A percentile compares a stretch with the other conserved stretches of the same genome.
Conservation (phyloP, 1,140 invertebrate genomes). For the Heliothis virescens region DNA sequence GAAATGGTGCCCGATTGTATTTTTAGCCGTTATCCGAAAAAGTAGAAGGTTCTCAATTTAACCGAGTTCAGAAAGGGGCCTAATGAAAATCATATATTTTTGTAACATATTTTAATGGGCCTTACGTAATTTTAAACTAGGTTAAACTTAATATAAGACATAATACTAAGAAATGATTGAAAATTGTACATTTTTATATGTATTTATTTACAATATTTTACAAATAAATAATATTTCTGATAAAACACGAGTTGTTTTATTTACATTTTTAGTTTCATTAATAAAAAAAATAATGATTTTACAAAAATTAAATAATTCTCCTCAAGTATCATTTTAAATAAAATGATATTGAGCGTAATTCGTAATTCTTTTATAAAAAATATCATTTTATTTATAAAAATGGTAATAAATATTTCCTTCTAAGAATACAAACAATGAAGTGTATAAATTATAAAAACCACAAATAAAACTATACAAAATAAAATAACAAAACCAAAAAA, state of each 20-base stretch:
- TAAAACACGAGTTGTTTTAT: neutral
- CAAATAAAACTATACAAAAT: no score
- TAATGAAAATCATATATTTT: neutral
- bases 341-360: no score
- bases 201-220: slow-evolving; percentile 27
- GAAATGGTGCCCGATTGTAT: no score
- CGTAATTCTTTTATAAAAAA: no score
- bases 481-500: no score
- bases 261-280: neutral
- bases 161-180: slow-evolving; percentile 1
- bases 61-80: neutral
- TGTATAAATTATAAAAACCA: no score
- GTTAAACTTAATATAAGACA: slow-evolving; percentile 20
- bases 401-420: no score
- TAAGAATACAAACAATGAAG: no score
- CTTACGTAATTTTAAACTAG: slow-evolving; percentile 33
- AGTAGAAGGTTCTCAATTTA: neutral
- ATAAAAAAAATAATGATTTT: neutral
- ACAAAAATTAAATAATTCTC: neutral
- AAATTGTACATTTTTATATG: slow-evolving; percentile 3
- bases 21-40: no score
- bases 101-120: neutral
- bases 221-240: slow-evolving; percentile 20
- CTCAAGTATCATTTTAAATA: no score
- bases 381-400: no score